phyloP scores from a whole-genome alignment of 2,888 invertebrate species.

The Bellardia bayeri region DNA sequence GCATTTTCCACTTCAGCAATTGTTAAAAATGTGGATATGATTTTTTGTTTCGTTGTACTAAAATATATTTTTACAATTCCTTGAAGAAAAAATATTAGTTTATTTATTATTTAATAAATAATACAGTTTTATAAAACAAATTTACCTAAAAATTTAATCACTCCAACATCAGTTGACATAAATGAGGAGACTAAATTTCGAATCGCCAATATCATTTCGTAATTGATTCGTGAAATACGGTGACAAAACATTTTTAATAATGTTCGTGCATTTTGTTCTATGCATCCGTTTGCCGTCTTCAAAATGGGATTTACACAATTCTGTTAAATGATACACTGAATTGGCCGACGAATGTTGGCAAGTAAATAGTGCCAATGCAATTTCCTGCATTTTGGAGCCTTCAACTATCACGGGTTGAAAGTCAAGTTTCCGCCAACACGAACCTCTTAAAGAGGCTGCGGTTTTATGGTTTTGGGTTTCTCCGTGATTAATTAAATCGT shows the following conservation, averaged over 20 bases:
- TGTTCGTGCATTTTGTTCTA: slow-evolving; percentile 64
- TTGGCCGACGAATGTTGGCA: slow-evolving; percentile 29
- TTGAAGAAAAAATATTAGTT: slow-evolving; percentile 41
- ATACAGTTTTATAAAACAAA: neutral
- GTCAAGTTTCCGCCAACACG: slow-evolving; percentile 29
- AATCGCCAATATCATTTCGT: slow-evolving; percentile 48
- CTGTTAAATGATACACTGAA: slow-evolving; percentile 37
- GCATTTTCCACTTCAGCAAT: slow-evolving; percentile 55
- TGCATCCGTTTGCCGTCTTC: slow-evolving; percentile 28
- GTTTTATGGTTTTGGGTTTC: slow-evolving; percentile 37
- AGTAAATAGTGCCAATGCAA: slow-evolving; percentile 23
- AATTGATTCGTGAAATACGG: slow-evolving; percentile 57
- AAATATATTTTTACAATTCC: slow-evolving; percentile 69
- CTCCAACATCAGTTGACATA: slow-evolving; percentile 59
- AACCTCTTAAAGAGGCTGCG: neutral
- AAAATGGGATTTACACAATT: slow-evolving; percentile 36
- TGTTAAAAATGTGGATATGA: slow-evolving; percentile 61
- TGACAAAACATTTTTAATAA: slow-evolving; percentile 64
- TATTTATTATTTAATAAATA: slow-evolving; percentile 38
- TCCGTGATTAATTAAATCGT: neutral
- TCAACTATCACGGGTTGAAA: neutral
- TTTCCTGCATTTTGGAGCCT: slow-evolving; percentile 12
- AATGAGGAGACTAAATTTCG: slow-evolving; percentile 64
- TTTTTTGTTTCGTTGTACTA: slow-evolving; percentile 41
- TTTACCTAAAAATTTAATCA: slow-evolving; percentile 53